Percentiles rank a stretch among this genome's conserved stretches.
Evolutionary conservation across 2,888 invertebrate genomes (phyloP).

Genomic region (Lasius platythorax): DNA sequence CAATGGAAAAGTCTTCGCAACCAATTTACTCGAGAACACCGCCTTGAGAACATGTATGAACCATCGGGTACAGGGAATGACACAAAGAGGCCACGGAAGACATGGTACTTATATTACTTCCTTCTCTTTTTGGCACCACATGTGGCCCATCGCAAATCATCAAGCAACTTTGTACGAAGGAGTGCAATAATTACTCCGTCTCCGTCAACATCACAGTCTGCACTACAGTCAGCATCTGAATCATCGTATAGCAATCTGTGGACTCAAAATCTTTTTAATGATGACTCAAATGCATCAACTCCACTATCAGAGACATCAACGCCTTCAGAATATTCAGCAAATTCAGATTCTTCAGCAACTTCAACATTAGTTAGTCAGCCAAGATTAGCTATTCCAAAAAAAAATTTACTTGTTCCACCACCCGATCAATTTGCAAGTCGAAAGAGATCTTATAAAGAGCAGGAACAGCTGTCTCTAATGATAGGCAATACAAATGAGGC

Average conservation of each 20-base stretch:
- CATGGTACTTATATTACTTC: neutral
- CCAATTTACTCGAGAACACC: neutral
- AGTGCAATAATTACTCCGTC: neutral
- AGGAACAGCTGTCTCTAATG: neutral
- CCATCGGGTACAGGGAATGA: neutral
- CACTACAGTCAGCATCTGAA: neutral
- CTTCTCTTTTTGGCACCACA: conserved; percentile 6
- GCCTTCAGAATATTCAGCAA: neutral
- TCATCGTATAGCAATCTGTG: neutral
- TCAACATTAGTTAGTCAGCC: neutral
- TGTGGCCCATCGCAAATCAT: neutral
- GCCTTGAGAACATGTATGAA: neutral
- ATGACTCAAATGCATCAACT: neutral
- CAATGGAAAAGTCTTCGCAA: neutral
- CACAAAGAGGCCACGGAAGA: neutral
- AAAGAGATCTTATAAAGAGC: neutral
- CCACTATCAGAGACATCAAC: neutral
- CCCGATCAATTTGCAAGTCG: neutral
- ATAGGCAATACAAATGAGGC: too few species aligned
- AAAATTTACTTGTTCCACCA: neutral
- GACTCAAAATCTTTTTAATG: neutral
- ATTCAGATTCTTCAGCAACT: neutral
- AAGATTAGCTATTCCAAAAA: neutral
- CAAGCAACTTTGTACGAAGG: neutral
- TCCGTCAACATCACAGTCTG: neutral